Conservation (phyloP, 2,888 invertebrate species). For the Spilarctia lutea region DNA sequence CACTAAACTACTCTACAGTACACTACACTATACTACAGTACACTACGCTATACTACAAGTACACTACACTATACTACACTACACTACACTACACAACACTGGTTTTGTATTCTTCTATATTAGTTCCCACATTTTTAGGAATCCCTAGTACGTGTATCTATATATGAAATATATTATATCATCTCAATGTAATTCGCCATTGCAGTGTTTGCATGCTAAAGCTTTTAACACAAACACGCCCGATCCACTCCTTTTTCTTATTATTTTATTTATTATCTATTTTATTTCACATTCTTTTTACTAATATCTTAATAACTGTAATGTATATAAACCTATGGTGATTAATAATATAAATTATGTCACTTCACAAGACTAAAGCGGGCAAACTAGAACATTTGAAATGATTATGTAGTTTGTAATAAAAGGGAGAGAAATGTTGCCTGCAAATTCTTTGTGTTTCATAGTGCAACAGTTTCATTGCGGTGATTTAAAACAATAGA, state of each 20-base stretch:
- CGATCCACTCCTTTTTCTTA: conserved; percentile 54
- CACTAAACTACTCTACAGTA: too few species aligned
- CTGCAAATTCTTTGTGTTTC: not conserved
- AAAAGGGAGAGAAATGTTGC: not conserved
- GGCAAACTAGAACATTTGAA: not conserved
- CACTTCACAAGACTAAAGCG: conserved; percentile 21
- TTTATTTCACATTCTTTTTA: conserved; percentile 61
- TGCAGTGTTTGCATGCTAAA: conserved; percentile 13
- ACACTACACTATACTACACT: too few species aligned
- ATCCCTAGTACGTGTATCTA: not conserved
- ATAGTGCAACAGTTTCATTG: too few species aligned
- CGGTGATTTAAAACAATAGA: not conserved
- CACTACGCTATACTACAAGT: too few species aligned
- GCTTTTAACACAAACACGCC: conserved; percentile 45
- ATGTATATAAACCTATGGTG: conserved; percentile 55
- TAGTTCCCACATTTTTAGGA: not conserved
- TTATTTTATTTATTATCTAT: conserved; percentile 55
- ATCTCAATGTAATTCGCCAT: not conserved
- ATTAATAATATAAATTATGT: conserved; percentile 34
- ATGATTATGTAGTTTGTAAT: not conserved
- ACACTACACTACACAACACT: too few species aligned
- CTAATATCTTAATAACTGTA: conserved; percentile 51
- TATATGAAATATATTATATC: not conserved
- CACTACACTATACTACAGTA: too few species aligned
- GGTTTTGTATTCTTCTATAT: not conserved